Evolutionary conservation across 2,888 invertebrate genomes (phyloP), one percentile per base, ranked within the genome.

Genomic region (Slavum lentiscoides): DNA sequence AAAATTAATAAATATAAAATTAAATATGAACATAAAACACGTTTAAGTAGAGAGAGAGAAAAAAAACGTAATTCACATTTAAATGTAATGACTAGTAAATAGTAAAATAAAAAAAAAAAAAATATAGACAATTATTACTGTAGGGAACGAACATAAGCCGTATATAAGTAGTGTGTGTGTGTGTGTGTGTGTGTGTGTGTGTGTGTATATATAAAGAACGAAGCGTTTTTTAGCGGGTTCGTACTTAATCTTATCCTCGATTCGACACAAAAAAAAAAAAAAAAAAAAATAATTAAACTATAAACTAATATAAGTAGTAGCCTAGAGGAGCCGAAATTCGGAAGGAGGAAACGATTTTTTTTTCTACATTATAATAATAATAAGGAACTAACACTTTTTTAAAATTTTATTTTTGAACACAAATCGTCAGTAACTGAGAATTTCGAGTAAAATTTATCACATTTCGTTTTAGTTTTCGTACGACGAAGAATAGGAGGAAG

Each of bases 41-140:
- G 43, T 43, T 43, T 43, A 43, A 43, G 8, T 9, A 43, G 9
- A 43, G 9, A 43, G 9, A 43, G 9, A 43, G 6, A 30, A 30
- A 19, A 58, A 17, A 5, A 19, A 39, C 19, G 37, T 70, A 67
- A n/a, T 75, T 43, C 43, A 53, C 30, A 68, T 59, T 43, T 67
- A 75, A 76, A 77, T n/a, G 49, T 77, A 77, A 77, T 77, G 77
- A 77, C 77, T 77, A 77, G 77, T 69, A 77, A 68, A 11, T 49
- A 49, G 49, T 13, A 49, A 49, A 49, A 49, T 49, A 77, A 69
- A 61, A 62, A 68, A 61, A 23, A 77, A 61, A 61, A 62, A 68
- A 61, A 23, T 15, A 2, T 58, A 68, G 21, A 59, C 39, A 30
- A 64, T 74, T 37, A 66, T 37, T 66, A 8, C 0, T 39, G 39